Base-by-base conservation (phyloP, 2,113 vertebrate genomes). In the Solea senegalensis region DNA sequence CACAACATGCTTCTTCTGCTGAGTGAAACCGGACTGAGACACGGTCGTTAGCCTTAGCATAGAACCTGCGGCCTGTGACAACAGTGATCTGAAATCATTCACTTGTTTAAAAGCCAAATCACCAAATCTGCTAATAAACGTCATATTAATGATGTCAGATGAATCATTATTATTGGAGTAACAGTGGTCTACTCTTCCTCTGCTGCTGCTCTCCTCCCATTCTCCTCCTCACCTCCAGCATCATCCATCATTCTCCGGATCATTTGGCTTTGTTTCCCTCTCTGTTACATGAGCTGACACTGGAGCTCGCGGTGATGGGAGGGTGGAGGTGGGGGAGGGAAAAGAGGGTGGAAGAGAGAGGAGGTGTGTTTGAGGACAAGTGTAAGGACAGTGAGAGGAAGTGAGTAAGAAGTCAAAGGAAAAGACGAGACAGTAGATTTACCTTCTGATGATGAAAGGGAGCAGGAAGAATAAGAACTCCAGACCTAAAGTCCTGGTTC, bases 171-270 rank as follows among this genome's bases (percentile, higher is more conserved):
- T 34, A 6, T 34, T 34, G 3, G 34, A 34, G 34, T 4, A 34
- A 48, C 14, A 69, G 55, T 64, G 27, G 53, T 58, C 16, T 21
- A 21, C 21, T 21, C 13, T 58, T 45, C 41, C 64, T 72, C 59
- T 52, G 51, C 27, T 49, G 34, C 39, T 14, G 2, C 8, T 27
- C 15, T 26, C 71, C 52, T 12, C 61, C 13, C 16, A 12, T 79
- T 92, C 72, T 85, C 72, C 65, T 68, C 72, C 87, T 83, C 81
- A 62, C 72, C 81, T 61, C 72, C 73, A 82, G 64, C 78, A 87
- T 90, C 88, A 90, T 94, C 93, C 91, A 86, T 94, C 92, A 94
- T 94, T 89, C 80, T 81, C 78, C 68, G 89, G 86, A 89, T 94
- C 82, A 56, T 93, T 94, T 92, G 89, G 83, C 81, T 91, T 88